A percentile compares a stretch with the other conserved stretches of the same genome.
These are phyloP conservation scores for Leucopsar rothschildi DNA, from an alignment of 2,113 vertebrate species.

Conservation along the genomic window DNA sequence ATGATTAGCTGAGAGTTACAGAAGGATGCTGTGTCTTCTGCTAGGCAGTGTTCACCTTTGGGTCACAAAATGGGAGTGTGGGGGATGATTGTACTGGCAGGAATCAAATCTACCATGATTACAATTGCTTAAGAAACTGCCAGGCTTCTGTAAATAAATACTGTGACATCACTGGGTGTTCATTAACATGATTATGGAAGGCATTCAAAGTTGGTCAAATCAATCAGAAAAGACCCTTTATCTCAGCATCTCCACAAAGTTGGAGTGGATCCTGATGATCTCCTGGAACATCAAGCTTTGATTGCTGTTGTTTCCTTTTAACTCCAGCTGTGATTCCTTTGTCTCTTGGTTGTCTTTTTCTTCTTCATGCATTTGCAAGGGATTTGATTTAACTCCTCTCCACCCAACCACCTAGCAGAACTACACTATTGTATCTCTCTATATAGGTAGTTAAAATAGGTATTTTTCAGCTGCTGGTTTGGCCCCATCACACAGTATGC, in stretches of 20 bases:
- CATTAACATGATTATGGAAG: neutral
- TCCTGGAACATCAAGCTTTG: neutral
- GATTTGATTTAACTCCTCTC: neutral
- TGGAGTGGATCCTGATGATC: neutral
- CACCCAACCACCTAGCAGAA: neutral
- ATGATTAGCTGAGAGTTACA: neutral
- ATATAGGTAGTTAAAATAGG: neutral
- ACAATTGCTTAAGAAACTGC: neutral
- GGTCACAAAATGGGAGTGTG: neutral
- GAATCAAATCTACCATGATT: neutral
- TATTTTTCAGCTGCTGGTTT: neutral
- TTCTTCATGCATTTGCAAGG: neutral
- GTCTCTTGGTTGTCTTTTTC: neutral
- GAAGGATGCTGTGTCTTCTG: neutral
- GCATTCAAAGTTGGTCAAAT: neutral
- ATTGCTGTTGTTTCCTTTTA: neutral
- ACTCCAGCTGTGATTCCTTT: neutral
- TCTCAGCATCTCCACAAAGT: neutral
- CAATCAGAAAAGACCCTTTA: neutral
- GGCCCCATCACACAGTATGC: accelerated
- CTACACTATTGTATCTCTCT: neutral
- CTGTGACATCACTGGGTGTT: neutral
- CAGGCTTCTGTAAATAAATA: neutral
- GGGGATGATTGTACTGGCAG: neutral
- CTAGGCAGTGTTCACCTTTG: neutral